Conservation (phyloP, 2,113 vertebrate genomes). For the human region DNA sequence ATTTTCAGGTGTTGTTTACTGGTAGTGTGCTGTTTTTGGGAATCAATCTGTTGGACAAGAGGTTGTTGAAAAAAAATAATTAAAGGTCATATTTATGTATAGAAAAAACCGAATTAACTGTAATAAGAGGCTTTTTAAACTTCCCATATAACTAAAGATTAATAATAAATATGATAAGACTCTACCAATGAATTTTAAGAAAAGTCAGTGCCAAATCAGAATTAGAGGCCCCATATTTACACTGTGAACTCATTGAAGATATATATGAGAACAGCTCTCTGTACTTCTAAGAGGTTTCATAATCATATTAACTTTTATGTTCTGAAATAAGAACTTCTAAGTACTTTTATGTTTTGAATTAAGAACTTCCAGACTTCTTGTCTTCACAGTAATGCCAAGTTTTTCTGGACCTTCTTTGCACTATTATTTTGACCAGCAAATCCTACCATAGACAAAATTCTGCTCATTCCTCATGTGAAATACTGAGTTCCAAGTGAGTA, state of each 20-base stretch:
- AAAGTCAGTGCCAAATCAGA: not conserved
- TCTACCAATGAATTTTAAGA: not conserved
- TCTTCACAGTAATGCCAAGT: not conserved
- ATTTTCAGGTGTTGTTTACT: not conserved
- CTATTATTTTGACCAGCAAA: not conserved
- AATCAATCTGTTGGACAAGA: too few relatives aligned
- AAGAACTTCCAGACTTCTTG: not conserved
- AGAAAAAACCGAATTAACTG: not conserved
- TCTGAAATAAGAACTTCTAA: too few relatives aligned
- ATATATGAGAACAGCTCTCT: not conserved
- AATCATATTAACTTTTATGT: too few relatives aligned
- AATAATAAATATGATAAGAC: conserved; percentile 4
- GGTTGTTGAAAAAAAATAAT: too few relatives aligned
- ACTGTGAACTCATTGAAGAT: not conserved
- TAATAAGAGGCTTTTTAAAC: not conserved
- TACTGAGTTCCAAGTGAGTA: not conserved
- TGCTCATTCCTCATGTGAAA: not conserved
- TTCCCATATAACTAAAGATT: conserved; percentile 10
- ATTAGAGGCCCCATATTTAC: not conserved
- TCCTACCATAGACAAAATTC: not conserved
- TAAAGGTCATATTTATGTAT: not conserved
- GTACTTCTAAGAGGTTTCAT: too few relatives aligned
- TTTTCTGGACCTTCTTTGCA: not conserved
- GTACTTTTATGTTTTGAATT: not conserved
- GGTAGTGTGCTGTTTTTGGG: not conserved